A percentile compares a stretch with the other conserved stretches of the same genome.
These are phyloP conservation scores for Tethya wilhelma DNA, from an alignment of 37 sponge, comb jelly and placozoan species.

Conservation along the genomic window DNA sequence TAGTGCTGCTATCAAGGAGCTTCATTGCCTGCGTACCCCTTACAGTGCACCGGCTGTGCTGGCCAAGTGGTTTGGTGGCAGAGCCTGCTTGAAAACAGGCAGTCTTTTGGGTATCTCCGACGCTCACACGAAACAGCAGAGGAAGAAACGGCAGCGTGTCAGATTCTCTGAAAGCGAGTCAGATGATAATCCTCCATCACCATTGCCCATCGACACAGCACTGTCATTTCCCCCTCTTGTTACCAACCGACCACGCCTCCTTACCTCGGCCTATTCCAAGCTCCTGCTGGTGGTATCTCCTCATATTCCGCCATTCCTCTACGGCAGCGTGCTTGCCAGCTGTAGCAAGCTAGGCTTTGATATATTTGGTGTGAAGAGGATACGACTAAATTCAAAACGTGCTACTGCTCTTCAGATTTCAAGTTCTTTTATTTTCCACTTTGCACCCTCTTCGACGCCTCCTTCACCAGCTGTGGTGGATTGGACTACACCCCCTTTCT, in stretches of 20 bases:
- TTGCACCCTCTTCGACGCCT: conserved; percentile 59
- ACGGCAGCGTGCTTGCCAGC: conserved; percentile 43
- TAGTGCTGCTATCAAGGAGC: neutral
- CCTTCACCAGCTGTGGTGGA: conserved; percentile 32
- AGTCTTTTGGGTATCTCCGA: conserved; percentile 74
- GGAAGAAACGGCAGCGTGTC: conserved; percentile 71
- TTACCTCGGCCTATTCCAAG: conserved; percentile 29
- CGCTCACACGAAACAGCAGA: conserved; percentile 59
- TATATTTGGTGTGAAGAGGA: conserved; percentile 53
- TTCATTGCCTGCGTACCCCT: conserved; percentile 34
- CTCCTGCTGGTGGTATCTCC: conserved; percentile 60
- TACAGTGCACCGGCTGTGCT: conserved; percentile 25
- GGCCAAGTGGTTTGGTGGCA: conserved; percentile 79
- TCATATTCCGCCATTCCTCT: conserved; percentile 38
- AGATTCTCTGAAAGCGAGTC: conserved; percentile 72
- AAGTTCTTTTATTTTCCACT: conserved; percentile 22
- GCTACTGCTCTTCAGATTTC: conserved; percentile 49
- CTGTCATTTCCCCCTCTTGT: conserved; percentile 51
- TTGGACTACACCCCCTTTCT: conserved; percentile 2
- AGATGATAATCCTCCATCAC: conserved; percentile 40
- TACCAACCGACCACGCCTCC: conserved; percentile 36
- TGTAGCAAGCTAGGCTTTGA: conserved; percentile 52
- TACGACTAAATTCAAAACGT: conserved; percentile 68
- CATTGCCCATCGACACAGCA: conserved; percentile 38
- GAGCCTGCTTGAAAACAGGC: conserved; percentile 57